Base-by-base conservation (phyloP, 2,797 vertebrate species). In the Crenuchus spilurus region DNA sequence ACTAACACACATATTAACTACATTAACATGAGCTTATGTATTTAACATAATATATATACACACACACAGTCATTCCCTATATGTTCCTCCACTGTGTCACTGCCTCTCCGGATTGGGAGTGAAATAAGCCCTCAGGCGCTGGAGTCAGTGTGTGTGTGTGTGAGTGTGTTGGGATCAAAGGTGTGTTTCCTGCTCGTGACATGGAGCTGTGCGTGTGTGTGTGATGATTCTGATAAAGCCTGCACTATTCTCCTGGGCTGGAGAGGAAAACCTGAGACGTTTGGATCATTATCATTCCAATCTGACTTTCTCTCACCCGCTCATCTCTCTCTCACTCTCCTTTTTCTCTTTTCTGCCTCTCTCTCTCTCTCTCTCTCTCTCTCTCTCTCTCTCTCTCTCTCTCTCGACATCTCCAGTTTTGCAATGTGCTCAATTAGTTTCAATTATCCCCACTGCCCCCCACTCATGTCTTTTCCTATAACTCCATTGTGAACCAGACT, bases 371-470 rank as follows among this genome's bases (percentile, higher is more conserved):
- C 24, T 26, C 49, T 52, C 49, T 44, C 64, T 61, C 66, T 11
- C 64, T 41, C 31, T 3, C 48, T 14, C 2, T 61, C 24, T 6
- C 8, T 31, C 16, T 51, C 46, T 9, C 26, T 44, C 28, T 64
- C 33, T 61, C 64, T 87, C 86, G 85, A 89, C 85, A 87, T 88
- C 88, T 92, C 82, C 84, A 90, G 89, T 90, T 84, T 64, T 31
- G 77, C 87, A 87, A 89, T 90, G 88, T 87, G 86, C 87, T 87
- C 89, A 91, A 91, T 93, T 92, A 93, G 90, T 92, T 92, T 92
- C 91, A 91, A 93, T 93, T 92, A 93, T 87, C 83, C 86, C 81
- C 63, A 63, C 88, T 87, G 90, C 88, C 82, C 71, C 84, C 84
- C 44, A 46, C 51, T 81, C 84, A 87, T 86, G 87, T 89, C 87